Base-by-base conservation (phyloP, 2,797 vertebrate species). In the Holocentrus rufus region DNA sequence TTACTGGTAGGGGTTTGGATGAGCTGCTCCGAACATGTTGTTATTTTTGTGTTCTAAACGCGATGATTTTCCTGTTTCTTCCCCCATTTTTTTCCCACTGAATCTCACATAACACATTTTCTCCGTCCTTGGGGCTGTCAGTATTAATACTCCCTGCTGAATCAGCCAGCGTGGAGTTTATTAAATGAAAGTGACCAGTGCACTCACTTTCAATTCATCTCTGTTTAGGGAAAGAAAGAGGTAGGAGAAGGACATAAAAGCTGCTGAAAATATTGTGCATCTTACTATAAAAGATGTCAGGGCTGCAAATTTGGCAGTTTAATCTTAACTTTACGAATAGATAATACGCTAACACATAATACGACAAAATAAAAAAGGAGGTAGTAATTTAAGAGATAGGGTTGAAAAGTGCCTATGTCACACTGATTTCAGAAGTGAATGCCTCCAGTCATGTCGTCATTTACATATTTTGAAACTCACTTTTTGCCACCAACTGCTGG, bases 81-180 rank as follows among this genome's bases (percentile, higher is more conserved):
- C 54, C 31, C 11, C 47, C 49, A 22, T 50, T 64, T 4, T 18
- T 4, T 18, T n/a, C 1, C 25, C 22, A 42, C 72, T 50, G 42
- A 23, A 34, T 56, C 46, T 30, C n/a, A 49, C 1, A 14, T 15
- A 8, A 47, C 14, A 7, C 47, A 50, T 57, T 59, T 54, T 34
- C 3, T 66, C 23, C 0, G 27, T 69, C 74, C 69, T 65, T 50
- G 44, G 18, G 17, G 34, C 52, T 46, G 30, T 64, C 23, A 25
- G 73, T 39, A 23, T 61, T 69, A 27, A 53, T 74, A 18, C 23
- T 44, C 65, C 44, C 27, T 58, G 46, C 20, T 79, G 50, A 71
- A 54, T 71, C 39, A 58, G 39, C 25, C 47, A 5, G 59, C 27
- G 18, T 5, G 34, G 56, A 22, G 25, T 63, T 70, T 60, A 65